Base-by-base conservation (phyloP, 2,113 vertebrate species). In the Actenoides lindsayi region DNA sequence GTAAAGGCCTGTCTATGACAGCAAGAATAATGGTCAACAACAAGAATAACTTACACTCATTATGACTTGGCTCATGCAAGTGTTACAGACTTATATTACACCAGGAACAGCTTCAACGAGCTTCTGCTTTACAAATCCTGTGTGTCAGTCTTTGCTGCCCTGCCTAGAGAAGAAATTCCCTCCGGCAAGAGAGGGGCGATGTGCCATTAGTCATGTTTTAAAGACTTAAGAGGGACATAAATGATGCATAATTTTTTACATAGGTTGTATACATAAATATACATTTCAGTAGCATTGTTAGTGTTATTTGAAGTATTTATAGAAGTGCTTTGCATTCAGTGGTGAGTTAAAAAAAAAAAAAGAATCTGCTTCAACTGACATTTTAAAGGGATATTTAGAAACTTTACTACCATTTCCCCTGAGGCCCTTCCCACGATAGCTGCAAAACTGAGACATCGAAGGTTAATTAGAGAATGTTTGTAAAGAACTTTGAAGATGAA, bases 251-350 rank as follows among this genome's bases (percentile, higher is more conserved):
- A 78, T 37, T 54, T 91, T 57, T 87, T 41, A 75, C 77, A 46
- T 15, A 79, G 56, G 56, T 39, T 70, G 11, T 63, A n/a, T 44
- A 67, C 28, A 37, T 41, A 74, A 18, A 65, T 62, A 80, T 28
- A 44, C 46, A 78, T 89, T 84, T 83, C 84, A 93, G 18, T 64
- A 39, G 68, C 67, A 41, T 35, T 25, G 42, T 42, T 68, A 60
- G 18, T 84, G 44, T 76, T 77, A 15, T 92, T 82, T 93, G 74
- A 93, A 85, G 69, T 95, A 94, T 94, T 96, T 87, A 89, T 96
- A 93, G 92, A 82, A 91, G 56, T 89, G 65, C 25, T 96, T 89
- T 91, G 62, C 84, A 90, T 94, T 87, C 25, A 51, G 48, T 14
- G 31, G 42, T 25, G 31, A 94, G 62, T 37, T 3, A 46, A 50